Conservation (phyloP, 2,888 invertebrate species). For the Idaea dimidiata region DNA sequence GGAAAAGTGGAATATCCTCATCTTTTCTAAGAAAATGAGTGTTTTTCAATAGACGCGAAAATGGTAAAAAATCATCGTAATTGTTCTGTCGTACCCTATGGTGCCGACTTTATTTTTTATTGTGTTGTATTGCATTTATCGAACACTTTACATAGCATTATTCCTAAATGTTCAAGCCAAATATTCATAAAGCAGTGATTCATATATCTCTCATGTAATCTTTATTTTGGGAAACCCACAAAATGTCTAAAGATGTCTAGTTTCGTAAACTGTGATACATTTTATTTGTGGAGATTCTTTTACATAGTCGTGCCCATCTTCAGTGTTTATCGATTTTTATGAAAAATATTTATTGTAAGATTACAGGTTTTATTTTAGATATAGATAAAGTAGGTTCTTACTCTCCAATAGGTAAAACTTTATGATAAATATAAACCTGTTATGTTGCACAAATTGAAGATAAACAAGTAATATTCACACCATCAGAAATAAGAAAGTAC, state of each 20-base stretch:
- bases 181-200: neutral
- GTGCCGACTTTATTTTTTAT: slow-evolving; percentile 20
- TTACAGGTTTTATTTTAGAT: neutral
- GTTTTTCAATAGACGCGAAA: slow-evolving; percentile 21
- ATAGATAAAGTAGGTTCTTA: too few relatives aligned
- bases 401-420: too few relatives aligned
- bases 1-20: slow-evolving; percentile 4
- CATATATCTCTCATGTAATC: neutral
- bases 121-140: neutral
- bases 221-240: neutral
- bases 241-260: neutral
- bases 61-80: slow-evolving; percentile 9
- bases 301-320: neutral
- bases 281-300: neutral
- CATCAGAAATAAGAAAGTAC: too few relatives aligned
- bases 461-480: too few relatives aligned
- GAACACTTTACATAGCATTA: neutral
- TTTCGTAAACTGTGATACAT: neutral
- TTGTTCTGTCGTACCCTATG: slow-evolving; percentile 27
- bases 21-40: slow-evolving; percentile 2
- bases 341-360: neutral
- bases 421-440: too few relatives aligned
- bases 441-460: too few relatives aligned
- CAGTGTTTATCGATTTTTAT: neutral
- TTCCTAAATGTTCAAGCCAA: neutral